Conservation (phyloP, 1,140 invertebrate species). For the Diploscapter pachys region DNA sequence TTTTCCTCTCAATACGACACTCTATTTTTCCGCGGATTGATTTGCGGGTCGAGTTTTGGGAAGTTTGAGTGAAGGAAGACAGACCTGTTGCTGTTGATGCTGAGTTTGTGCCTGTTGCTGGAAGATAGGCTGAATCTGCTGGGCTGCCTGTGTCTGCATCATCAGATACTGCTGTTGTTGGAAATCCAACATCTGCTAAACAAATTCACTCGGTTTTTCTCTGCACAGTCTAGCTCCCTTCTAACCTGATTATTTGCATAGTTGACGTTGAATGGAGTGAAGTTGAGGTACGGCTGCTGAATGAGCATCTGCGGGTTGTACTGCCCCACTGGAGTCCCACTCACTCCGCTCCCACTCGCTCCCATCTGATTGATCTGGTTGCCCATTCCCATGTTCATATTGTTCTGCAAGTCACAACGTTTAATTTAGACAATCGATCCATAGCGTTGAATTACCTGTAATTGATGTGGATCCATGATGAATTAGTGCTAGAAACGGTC, state of each 20-base stretch:
- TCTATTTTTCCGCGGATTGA: slow-evolving; percentile 19
- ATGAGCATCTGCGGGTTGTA: slow-evolving; percentile 31
- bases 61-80: background rate
- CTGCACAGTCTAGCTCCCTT: background rate
- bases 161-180: slow-evolving; percentile 31
- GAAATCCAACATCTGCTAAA: slow-evolving; percentile 15
- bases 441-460: background rate
- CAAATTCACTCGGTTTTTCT: background rate
- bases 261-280: background rate
- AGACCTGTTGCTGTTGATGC: slow-evolving; percentile 11
- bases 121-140: slow-evolving; percentile 29
- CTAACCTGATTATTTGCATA: slow-evolving; percentile 32
- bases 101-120: slow-evolving; percentile 15
- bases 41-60: background rate
- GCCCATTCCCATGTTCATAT: slow-evolving; percentile 1
- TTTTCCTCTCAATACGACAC: slow-evolving; percentile 14
- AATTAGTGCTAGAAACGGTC: no score
- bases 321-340: background rate
- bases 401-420: slow-evolving; percentile 6
- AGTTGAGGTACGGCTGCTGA: slow-evolving; percentile 32
- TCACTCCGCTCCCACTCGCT: background rate
- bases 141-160: slow-evolving; percentile 7
- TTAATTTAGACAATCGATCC: background rate
- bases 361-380: slow-evolving; percentile 1
- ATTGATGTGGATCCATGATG: slow-evolving; percentile 15